phyloP scores from a whole-genome alignment of 2,888 invertebrate genomes.

The Volucella inanis region DNA sequence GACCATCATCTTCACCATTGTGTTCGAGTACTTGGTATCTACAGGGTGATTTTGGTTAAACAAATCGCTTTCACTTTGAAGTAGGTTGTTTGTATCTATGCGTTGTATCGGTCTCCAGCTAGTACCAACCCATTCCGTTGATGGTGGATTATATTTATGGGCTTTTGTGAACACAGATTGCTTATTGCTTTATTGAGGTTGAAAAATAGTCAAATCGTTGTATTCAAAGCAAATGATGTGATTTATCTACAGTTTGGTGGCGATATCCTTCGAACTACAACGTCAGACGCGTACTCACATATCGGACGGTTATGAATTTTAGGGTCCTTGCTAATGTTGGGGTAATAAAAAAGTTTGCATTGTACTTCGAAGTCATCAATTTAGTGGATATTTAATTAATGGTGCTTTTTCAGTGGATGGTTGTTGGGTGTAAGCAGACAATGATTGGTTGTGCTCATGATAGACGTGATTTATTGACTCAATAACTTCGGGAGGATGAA shows the following conservation, averaged over 20 bases:
- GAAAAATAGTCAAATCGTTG: background rate
- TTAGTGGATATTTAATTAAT: conserved; percentile 15
- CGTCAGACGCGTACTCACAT: conserved; percentile 3
- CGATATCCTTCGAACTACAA: conserved; percentile 19
- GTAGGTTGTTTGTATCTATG: background rate
- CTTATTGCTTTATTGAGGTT: background rate
- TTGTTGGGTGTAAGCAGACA: background rate
- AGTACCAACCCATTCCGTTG: conserved; percentile 7
- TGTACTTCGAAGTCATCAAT: background rate
- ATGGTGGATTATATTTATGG: conserved; percentile 24
- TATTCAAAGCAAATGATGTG: conserved; percentile 15
- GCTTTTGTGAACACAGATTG: background rate
- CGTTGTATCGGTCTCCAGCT: background rate
- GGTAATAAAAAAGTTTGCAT: background rate
- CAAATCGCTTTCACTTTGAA: conserved; percentile 30
- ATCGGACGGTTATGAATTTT: conserved; percentile 5
- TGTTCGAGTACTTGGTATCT: background rate
- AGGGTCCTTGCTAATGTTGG: background rate
- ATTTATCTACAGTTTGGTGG: conserved; percentile 20
- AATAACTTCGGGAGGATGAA: background rate
- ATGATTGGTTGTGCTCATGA: background rate
- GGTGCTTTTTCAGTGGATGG: background rate
- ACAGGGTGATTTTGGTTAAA: conserved; percentile 7
- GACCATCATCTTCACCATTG: background rate
- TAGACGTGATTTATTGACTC: background rate